Percentiles rank a stretch among this genome's conserved stretches.
These are phyloP conservation scores for Pygathrix nemaeus DNA, from an alignment of 2,113 vertebrate genomes.

Conservation along the genomic window DNA sequence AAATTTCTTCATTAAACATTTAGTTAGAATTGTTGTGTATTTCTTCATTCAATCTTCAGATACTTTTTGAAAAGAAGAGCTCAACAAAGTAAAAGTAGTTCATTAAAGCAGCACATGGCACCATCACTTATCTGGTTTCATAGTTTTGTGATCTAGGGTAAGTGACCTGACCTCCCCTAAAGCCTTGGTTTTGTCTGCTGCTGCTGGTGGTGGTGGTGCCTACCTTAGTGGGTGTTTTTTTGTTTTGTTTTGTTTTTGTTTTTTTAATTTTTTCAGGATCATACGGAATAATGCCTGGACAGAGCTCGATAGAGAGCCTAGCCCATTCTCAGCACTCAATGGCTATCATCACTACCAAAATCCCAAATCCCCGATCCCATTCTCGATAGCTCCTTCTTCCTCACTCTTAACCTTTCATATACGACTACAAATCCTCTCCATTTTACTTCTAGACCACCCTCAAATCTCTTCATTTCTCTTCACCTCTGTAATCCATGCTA, in stretches of 20 bases:
- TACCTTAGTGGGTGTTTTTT: neutral
- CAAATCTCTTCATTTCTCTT: neutral
- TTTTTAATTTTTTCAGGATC: neutral
- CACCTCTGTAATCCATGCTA: neutral
- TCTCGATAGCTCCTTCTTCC: neutral
- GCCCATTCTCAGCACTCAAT: neutral
- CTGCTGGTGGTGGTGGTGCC: too few relatives aligned
- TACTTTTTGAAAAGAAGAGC: neutral
- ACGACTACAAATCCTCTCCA: neutral
- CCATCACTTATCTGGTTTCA: neutral
- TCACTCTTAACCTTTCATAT: neutral
- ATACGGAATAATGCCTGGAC: neutral
- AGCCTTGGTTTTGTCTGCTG: neutral
- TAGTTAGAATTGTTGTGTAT: neutral
- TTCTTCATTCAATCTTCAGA: neutral
- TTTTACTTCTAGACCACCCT: neutral
- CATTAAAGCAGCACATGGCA: neutral
- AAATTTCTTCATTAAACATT: neutral
- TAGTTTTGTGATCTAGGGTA: neutral
- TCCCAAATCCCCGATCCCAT: neutral
- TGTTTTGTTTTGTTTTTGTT: neutral
- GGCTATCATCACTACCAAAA: neutral
- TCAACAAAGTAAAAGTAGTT: neutral
- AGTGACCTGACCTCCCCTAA: neutral
- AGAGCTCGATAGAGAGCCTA: neutral